Percentiles rank a stretch among this genome's conserved stretches.
Evolutionary conservation across 2,113 vertebrate species (phyloP).

Genomic region (Athene cunicularia): DNA sequence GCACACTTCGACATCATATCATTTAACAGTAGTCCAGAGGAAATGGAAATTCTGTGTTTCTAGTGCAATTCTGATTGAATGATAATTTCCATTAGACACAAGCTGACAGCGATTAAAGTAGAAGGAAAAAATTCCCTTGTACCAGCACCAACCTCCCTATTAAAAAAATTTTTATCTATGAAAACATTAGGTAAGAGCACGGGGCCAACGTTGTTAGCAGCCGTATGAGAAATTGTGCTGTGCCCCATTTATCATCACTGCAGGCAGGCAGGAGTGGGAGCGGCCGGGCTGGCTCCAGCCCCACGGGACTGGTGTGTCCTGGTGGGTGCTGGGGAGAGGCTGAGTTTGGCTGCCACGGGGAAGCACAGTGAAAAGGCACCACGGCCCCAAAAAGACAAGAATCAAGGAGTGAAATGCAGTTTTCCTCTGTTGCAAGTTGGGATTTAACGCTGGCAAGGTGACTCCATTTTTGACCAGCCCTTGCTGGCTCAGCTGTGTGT

Average conservation of each 20-base stretch:
- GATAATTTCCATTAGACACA: not conserved
- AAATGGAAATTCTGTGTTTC: not conserved
- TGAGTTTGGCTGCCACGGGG: not conserved
- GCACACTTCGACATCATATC: rapidly evolving
- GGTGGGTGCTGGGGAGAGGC: not conserved
- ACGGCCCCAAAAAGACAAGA: not conserved
- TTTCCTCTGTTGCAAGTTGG: not conserved
- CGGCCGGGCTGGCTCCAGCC: not conserved
- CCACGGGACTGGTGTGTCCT: not conserved
- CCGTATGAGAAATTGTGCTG: not conserved
- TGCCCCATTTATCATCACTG: constrained; percentile 11
- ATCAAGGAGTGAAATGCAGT: not conserved
- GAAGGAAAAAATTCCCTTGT: not conserved
- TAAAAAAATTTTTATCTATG: not conserved
- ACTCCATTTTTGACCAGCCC: not conserved
- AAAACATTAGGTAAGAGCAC: not conserved
- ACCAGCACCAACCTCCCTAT: not conserved
- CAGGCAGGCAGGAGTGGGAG: not conserved
- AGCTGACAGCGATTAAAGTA: not conserved
- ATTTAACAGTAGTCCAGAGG: not conserved
- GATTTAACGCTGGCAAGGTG: not conserved
- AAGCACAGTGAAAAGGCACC: not conserved
- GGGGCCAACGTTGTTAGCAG: not conserved
- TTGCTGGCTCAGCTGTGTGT: not conserved
- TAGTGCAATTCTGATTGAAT: not conserved